Percentiles rank a stretch among this genome's conserved stretches.
Conservation (phyloP, 2,797 vertebrate species). For the Eulemur albifrons region DNA sequence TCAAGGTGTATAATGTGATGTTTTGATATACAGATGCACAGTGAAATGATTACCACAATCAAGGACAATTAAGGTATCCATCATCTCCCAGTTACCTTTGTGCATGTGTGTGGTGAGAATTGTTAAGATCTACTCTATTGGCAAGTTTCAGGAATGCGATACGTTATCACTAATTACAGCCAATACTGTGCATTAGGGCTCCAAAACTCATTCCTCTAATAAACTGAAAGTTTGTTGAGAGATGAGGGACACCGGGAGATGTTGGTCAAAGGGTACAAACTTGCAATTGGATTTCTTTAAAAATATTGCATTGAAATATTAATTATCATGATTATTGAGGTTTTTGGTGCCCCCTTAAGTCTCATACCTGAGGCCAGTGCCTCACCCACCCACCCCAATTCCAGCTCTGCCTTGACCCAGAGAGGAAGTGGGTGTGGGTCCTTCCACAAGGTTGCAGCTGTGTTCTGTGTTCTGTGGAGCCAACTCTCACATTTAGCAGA, state of each 20-base stretch:
- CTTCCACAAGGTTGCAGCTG: not conserved
- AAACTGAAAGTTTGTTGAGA: not conserved
- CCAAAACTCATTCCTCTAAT: not conserved
- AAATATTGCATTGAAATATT: not conserved
- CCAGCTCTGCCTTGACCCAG: not conserved
- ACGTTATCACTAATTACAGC: not conserved
- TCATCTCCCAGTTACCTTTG: not conserved
- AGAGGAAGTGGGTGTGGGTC: rapidly evolving
- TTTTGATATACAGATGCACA: not conserved
- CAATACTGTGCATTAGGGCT: not conserved
- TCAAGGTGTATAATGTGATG: not conserved
- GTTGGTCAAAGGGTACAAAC: not conserved
- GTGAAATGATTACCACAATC: not conserved
- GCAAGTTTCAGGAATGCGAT: not conserved
- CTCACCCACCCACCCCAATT: not conserved
- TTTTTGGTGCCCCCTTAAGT: not conserved
- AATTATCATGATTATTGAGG: not conserved
- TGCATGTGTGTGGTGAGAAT: not conserved
- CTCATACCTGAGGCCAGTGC: too few relatives aligned
- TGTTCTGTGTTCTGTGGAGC: not conserved
- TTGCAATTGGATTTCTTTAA: not conserved
- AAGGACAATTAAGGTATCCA: not conserved
- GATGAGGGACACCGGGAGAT: not conserved
- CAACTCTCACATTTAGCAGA: not conserved
- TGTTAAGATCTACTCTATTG: not conserved